Evolutionary conservation across 2,888 invertebrate genomes (phyloP), one percentile per base, ranked within the genome.

Genomic region (Cataglyphis cursor): DNA sequence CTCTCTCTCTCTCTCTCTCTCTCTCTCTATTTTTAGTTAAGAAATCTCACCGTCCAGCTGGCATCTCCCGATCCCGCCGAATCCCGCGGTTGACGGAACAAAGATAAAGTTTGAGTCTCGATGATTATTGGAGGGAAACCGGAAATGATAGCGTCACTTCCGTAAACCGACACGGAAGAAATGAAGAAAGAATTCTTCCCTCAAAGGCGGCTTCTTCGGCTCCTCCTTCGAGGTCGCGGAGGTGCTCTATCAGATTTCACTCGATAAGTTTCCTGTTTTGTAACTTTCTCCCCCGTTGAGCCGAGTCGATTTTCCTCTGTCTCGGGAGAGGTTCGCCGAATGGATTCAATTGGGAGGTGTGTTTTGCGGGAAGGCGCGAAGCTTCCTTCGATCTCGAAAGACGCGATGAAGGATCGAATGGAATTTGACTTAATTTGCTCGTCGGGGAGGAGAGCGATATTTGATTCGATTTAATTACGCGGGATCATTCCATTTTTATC

Each of bases 1-100:
- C 6, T 31, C 31, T 31, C 31, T 31, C 31, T 31, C 31, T 31
- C 41, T 10, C 44, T 44, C 28, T 68, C 48, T 65, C 48, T 35
- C 31, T 31, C 6, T 35, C 41, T 10, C 44, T 44, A 24, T 68
- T 41, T 65, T 41, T 6, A 24, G 10, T 24, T 24, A n/a, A 35
- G 12, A 35, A 35, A 18, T 48, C 66, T 88, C 83, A 88, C 88
- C 86, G 86, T 64, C 62, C 83, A 21, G 31, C 64, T 54, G 21
- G 82, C 83, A 83, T 84, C 61, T 74, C 57, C n/a, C 54, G 66
- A 59, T 38, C 12, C 28, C 8, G 62, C 28, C 8, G 62, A 74
- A 41, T 74, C n/a, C n/a, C 51, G 44, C 59, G 18, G 18, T 21
- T 31, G 38, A 54, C 24, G 48, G 41, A 21, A 24, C 24, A n/a